A percentile compares a stretch with the other conserved stretches of the same genome.
Conservation (phyloP, 2,888 invertebrate genomes). For the Conops quadrifasciatus region DNA sequence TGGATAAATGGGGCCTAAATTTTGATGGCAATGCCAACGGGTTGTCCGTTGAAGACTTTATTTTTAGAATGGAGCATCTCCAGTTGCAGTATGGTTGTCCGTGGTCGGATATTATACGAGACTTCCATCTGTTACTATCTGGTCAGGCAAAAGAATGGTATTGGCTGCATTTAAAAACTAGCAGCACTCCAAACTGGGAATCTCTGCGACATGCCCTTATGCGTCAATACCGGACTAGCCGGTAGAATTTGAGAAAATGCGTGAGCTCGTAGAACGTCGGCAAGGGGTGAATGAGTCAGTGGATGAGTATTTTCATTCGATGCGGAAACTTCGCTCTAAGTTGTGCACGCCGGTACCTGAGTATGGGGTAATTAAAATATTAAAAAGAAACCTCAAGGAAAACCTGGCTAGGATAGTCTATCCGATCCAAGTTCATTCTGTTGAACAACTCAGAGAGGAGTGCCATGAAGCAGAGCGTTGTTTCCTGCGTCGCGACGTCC, state of each 20-base stretch:
- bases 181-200: too few species aligned
- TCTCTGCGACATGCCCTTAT: background rate
- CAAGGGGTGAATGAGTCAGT: conserved; percentile 1
- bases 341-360: conserved; percentile 20
- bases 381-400: conserved; percentile 13
- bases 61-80: conserved; percentile 27
- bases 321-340: background rate
- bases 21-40: conserved; percentile 9
- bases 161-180: conserved; percentile 17
- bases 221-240: conserved; percentile 11
- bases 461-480: conserved; percentile 12
- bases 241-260: conserved; percentile 23
- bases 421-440: too few species aligned
- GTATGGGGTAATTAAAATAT: conserved; percentile 24
- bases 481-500: background rate
- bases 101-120: conserved; percentile 12
- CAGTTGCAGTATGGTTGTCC: conserved; percentile 3
- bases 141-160: too few species aligned
- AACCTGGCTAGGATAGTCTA: conserved; percentile 3
- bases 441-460: background rate
- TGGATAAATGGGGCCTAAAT: conserved; percentile 20
- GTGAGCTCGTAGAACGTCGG: conserved; percentile 21
- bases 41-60: conserved; percentile 23
- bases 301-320: conserved; percentile 6
- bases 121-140: too few species aligned